phyloP scores from a whole-genome alignment of 2,888 invertebrate genomes.

The Drosophila tripunctata region DNA sequence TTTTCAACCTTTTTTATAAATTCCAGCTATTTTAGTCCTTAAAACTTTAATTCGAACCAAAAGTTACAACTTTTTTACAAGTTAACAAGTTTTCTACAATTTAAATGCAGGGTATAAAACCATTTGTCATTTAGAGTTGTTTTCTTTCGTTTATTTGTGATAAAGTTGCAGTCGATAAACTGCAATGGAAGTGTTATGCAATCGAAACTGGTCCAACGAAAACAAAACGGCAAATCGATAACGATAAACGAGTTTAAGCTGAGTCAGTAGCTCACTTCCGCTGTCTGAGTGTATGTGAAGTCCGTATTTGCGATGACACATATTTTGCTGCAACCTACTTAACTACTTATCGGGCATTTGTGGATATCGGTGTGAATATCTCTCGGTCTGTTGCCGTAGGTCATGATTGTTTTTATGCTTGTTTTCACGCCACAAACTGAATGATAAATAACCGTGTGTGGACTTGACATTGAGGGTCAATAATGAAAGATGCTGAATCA shows the following conservation, averaged over 20 bases:
- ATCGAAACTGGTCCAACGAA: conserved; percentile 47
- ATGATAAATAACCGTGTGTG: conserved; percentile 47
- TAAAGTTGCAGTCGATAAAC: conserved; percentile 25
- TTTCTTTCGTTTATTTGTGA: neutral
- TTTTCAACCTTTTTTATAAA: no score
- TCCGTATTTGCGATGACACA: conserved; percentile 37
- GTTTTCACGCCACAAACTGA: conserved; percentile 38
- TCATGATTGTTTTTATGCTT: conserved; percentile 61
- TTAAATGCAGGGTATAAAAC: no score
- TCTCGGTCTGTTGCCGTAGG: conserved; percentile 63
- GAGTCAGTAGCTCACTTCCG: conserved; percentile 53
- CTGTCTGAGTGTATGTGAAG: conserved; percentile 3
- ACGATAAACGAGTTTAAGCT: conserved; percentile 40
- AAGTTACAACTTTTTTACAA: no score
- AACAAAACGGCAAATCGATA: conserved; percentile 28
- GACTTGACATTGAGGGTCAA: conserved; percentile 76
- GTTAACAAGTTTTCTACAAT: no score
- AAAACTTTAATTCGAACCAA: no score
- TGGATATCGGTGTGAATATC: neutral
- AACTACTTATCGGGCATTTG: conserved; percentile 1
- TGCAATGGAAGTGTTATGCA: conserved; percentile 39
- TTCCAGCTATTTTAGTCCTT: no score
- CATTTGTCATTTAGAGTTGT: neutral
- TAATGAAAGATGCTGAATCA: conserved; percentile 53
- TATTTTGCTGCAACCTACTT: conserved; percentile 26